Evolutionary conservation across 2,113 vertebrate species (phyloP), one percentile per base, ranked within the genome.

Genomic region (Regulus satrapa): DNA sequence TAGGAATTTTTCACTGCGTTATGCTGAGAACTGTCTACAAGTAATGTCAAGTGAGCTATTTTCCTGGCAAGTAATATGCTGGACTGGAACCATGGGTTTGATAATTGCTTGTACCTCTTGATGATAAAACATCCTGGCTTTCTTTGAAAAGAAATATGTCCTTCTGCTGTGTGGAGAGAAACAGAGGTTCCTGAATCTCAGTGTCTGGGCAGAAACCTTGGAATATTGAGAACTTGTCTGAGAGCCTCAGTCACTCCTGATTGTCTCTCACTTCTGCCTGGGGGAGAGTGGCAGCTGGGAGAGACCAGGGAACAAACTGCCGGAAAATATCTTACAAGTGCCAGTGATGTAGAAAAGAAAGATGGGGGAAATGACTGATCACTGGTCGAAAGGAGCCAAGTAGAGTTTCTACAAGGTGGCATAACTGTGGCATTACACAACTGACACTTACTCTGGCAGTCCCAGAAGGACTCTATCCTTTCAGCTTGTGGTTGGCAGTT

Each of bases 111-210:
- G 58, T 77, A 86, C 75, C 32, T 92, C 67, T 63, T 51, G 51
- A 91, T 94, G 79, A 86, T 74, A 79, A 95, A 95, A 80, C 32
- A 86, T 86, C 61, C 88, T 92, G 59, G 51, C 79, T 91, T 71
- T 81, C 58, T 71, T 85, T 77, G 59, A 40, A 86, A 92, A 74
- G 24, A 77, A 93, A 58, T 46, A 51, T 8, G 24, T 7, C 11
- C 66, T 91, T 95, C 19, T 83, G 55, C n/a, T 78, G 9, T 69
- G 59, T 26, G 62, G 34, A 79, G 43, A 64, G 52, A 85, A n/a
- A 28, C 26, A 72, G 36, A 83, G n/a, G 16, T 36, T 94, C 36
- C 55, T 64, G 78, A 88, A 83, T 43, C 54, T 89, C 85, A 74
- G n/a, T 15, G 25, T 88, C 43, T 88, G 67, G 58, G 31, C 46